Base-by-base conservation (phyloP, 2,797 vertebrate genomes). In the Myripristis jacobus region DNA sequence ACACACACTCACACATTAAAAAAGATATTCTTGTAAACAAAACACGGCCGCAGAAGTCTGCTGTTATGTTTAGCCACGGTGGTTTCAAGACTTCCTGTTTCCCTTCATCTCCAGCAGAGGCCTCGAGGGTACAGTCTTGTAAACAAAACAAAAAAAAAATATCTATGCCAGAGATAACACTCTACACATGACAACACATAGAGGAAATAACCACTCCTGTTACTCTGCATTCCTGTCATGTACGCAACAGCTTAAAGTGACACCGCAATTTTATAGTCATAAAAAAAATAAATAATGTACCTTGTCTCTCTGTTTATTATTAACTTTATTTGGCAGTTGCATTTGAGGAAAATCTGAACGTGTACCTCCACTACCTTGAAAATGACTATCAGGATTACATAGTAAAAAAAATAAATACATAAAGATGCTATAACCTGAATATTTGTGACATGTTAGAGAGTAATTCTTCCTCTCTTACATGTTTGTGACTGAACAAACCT, bases 41-140 rank as follows among this genome's bases (percentile, higher is more conserved):
- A 71, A 57, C 29, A 62, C 4, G 50, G 64, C 74, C 38, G 46
- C 70, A 53, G 53, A 34, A 46, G 59, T 65, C 53, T 12, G 52
- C 64, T 53, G 57, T 77, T 71, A 44, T 58, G 73, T 82, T 65
- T 73, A 54, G 75, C 44, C 50, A 21, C 1, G 25, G 64, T 13
- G 52, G 60, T 81, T 77, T 70, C 46, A 70, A 31, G 59, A 84
- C 66, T 82, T 86, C 63, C 77, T 59, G 51, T 69, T 76, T 68
- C 19, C 2, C 41, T 75, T 56, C 1, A 38, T 67, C 66, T 70
- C 66, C 66, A 64, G 21, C 18, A 1, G 9, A 65, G 66, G 52
- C 51, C 55, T 68, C 22, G 12, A 34, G 44, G 66, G 27, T 47
- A 24, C 21, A 13, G 9, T 47, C 24, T 48, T 47, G 50, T 53